Evolutionary conservation across 1,140 invertebrate species (phyloP), one percentile per base, ranked within the genome.

Genomic region (Drosophila malerkotliana): DNA sequence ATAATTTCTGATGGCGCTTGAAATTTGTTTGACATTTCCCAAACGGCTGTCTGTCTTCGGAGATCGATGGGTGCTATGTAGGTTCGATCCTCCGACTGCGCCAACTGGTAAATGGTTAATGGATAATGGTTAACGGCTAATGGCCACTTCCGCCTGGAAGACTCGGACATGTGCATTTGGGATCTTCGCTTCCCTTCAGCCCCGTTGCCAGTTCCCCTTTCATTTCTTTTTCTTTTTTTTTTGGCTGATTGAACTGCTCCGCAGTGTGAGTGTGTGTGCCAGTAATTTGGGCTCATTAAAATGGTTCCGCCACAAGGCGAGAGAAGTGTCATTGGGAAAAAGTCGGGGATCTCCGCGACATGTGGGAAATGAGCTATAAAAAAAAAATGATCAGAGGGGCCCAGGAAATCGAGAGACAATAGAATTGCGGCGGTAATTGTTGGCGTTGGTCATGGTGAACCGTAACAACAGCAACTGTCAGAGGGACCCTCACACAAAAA

Each of bases 391-490:
- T 28, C 18, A 47, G 34, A 55, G 24, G 45, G 58, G 37, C 72
- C 61, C 75, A 87, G 78, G 82, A 87, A 87, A 87, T 87, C 78
- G 83, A 88, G 78, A 88, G 83, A 87, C 83, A 87, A 87, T 87
- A 87, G 83, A 87, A 87, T 87, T 87, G 83, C 84, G 83, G 82
- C 74, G 61, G 83, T 87, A 83, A 88, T 87, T 87, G 83, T 87
- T 87, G 83, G 78, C 79, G 83, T 87, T 87, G 83, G 83, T 87
- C 83, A 87, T 87, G 83, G 83, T 87, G 83, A 87, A 87, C 82
- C 82, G 82, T 88, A 87, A 87, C 82, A 87, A 87, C 83, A 88
- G 82, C 82, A 87, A 87, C 82, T 87, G 82, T 83, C 82, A 76
- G 79, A 45, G 72, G 51, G 30, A 34, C 34, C 44, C 41, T 52